Percentiles rank a stretch among this genome's conserved stretches.
These are phyloP conservation scores for Pseudopipra pipra DNA, from an alignment of 2,113 vertebrate genomes.

Conservation along the genomic window DNA sequence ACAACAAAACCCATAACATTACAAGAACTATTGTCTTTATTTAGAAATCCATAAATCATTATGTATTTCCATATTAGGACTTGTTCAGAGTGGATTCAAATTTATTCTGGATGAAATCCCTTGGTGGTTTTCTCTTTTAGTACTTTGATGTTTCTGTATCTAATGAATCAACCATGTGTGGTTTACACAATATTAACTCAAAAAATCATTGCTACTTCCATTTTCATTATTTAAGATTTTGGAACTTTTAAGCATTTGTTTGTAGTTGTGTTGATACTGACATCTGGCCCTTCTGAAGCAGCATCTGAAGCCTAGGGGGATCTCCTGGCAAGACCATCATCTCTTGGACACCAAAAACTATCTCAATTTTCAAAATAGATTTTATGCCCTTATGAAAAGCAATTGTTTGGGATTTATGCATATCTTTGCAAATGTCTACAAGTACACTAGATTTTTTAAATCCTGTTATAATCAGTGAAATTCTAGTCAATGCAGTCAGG, in stretches of 20 bases:
- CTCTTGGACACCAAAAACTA: neutral
- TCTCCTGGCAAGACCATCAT: fast-evolving
- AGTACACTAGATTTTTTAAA: neutral
- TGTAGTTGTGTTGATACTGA: neutral
- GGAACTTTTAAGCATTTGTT: neutral
- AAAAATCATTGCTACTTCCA: neutral
- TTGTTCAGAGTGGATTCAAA: neutral
- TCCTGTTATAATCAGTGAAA: neutral
- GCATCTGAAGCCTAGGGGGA: neutral
- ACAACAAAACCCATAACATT: neutral
- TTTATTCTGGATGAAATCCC: neutral
- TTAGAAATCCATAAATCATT: neutral
- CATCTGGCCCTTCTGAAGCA: neutral
- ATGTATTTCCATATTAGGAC: neutral
- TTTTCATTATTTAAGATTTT: neutral
- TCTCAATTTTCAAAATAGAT: neutral
- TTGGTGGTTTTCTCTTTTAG: neutral
- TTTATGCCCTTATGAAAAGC: neutral
- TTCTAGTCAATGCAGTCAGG: neutral
- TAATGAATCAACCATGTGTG: neutral
- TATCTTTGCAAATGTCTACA: neutral
- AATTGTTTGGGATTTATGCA: neutral
- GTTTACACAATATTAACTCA: neutral
- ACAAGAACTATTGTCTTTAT: neutral
- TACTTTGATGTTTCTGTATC: neutral